Base-by-base conservation (phyloP, 1,140 invertebrate species). In the Chymomyza costata region DNA sequence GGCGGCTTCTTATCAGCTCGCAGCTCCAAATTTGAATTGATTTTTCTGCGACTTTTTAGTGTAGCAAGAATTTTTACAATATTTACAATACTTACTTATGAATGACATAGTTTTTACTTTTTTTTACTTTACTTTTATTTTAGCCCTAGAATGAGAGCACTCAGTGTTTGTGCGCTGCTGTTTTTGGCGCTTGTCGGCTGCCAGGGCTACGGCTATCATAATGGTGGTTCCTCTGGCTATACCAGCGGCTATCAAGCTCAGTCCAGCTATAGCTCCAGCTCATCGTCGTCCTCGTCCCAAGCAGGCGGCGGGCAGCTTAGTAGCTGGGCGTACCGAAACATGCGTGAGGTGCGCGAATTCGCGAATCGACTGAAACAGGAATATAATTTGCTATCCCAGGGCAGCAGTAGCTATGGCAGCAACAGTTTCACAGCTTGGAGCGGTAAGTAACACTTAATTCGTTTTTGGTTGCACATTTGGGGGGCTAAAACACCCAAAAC, bases 321-420 rank as follows among this genome's bases (percentile, higher is more conserved):
- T 16, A 45, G 50, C 37, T 85, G 80, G 74, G 82, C 62, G 14
- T 63, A 67, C 2, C 32, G 18, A 0, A 71, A 85, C 14, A 60
- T 68, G 8, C 49, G 43, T 28, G 80, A 76, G 32, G 78, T 85
- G 30, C 62, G 70, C 0, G 63, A 74, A 32, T 49, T 85, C 5
- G 80, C 83, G 3, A 81, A 65, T 49, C 53, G 60, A 7, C 25
- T 85, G n/a, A 66, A 71, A 6, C 61, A 78, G 45, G 66, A 70
- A 35, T 85, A 68, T 11, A 85, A 85, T 54, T 45, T 50, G 6
- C 44, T 78, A 25, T 82, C 80, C 0, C 52, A 69, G 1, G 78
- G 80, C 11, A 31, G 38, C 1, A 59, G 39, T 19, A 46, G n/a
- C 16, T 37, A 50, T 14, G 52, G 40, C n/a, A 52, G n/a, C n/a